Evolutionary conservation across 2,113 vertebrate genomes (phyloP).

Genomic region (Onychorhynchus coronatus): DNA sequence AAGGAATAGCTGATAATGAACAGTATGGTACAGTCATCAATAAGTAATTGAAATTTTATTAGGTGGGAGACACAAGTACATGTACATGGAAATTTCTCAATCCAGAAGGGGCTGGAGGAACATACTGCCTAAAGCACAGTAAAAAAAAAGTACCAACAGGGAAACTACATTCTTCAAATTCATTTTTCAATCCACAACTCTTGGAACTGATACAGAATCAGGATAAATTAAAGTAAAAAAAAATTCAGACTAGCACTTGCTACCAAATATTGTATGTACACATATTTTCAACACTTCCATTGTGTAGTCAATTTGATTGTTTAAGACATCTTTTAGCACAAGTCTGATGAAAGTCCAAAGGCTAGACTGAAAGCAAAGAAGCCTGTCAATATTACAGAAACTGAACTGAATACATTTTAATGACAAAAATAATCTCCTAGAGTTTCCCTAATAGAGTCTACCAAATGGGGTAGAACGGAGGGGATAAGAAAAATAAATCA

Average conservation of each 20-base stretch:
- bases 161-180: background rate
- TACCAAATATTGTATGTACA: background rate
- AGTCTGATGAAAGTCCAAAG: background rate
- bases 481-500: background rate
- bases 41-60: background rate
- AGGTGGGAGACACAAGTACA: background rate
- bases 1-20: background rate
- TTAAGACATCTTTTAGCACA: background rate
- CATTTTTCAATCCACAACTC: background rate
- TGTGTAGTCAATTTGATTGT: background rate
- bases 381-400: background rate
- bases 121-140: background rate
- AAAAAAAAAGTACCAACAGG: background rate
- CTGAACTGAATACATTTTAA: background rate
- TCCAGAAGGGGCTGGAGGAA: fast-evolving
- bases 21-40: background rate
- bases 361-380: background rate
- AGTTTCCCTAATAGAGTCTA: background rate
- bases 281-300: background rate
- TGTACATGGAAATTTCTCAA: background rate
- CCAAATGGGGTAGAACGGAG: fast-evolving
- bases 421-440: background rate
- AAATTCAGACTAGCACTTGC: background rate
- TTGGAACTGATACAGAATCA: background rate
- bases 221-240: background rate